phyloP scores from a whole-genome alignment of 2,113 vertebrate genomes.

The Hyaena hyaena region DNA sequence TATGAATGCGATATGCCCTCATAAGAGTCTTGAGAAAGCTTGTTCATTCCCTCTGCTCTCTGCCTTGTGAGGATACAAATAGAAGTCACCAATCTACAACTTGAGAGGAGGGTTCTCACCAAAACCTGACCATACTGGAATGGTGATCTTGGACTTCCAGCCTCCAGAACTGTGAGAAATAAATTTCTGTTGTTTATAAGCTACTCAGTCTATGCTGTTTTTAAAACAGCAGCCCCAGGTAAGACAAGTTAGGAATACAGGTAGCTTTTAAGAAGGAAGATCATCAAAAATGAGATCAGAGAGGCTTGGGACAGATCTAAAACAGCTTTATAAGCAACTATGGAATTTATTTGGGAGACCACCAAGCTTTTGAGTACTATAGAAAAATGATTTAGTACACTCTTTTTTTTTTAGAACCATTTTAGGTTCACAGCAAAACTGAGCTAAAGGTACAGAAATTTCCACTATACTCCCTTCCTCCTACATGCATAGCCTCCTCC shows the following conservation, averaged over 20 bases:
- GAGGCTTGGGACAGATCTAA: not conserved
- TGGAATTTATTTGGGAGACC: not conserved
- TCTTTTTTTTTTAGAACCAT: not conserved
- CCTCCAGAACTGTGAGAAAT: not conserved
- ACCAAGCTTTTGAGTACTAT: not conserved
- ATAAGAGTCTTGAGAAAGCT: not conserved
- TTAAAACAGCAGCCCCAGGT: not conserved
- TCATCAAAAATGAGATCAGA: not conserved
- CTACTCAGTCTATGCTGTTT: not conserved
- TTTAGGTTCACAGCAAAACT: not conserved
- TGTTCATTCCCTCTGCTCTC: not conserved
- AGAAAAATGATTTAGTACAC: not conserved
- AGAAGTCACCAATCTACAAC: not conserved
- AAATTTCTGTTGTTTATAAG: not conserved
- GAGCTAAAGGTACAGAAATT: not conserved
- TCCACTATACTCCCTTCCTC: not conserved
- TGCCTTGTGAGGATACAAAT: not conserved
- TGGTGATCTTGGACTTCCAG: not conserved
- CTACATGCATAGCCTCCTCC: not conserved
- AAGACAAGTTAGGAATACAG: not conserved
- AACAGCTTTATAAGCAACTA: not conserved
- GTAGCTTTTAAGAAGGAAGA: not conserved
- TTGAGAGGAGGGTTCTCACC: not conserved
- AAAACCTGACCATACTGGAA: not conserved
- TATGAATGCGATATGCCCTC: not conserved